Base-by-base conservation (phyloP, 2,797 vertebrate species). In the Lagothrix lagotricha region DNA sequence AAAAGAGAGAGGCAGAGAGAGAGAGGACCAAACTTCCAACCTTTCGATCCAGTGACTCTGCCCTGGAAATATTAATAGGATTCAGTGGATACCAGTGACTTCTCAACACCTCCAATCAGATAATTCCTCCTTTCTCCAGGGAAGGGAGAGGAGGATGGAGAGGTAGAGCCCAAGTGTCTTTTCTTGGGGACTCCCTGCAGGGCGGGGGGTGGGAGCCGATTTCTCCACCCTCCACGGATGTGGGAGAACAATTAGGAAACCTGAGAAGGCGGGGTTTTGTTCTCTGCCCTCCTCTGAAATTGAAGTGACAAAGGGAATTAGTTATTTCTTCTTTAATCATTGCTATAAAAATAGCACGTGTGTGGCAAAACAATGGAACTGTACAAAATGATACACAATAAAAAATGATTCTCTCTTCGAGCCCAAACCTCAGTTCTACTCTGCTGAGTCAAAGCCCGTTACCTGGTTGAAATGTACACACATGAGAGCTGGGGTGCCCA, bases 151-250 rank as follows among this genome's bases (percentile, higher is more conserved):
- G 52, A 41, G 39, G 20, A 50, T 30, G 13, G 73, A 86, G 79
- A 22, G 28, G 5, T 2, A 7, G 9, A 22, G 20, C 6, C 8
- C 7, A 17, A 0, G 11, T 19, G 19, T 10, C 24, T 41, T 17
- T 75, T 88, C 72, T 17, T 11, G 28, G n/a, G 39, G 64, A n/a
- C 11, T 28, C 36, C 54, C 52, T 28, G 17, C 9, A 10, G 5
- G 26, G 57, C 0, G 0, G 6, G 22, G 4, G 33, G 41, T 0
- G 0, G 12, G 17, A 14, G 44, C 70, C 4, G 12, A 17, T n/a
- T 44, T 33, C 26, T 54, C 67, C 8, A 41, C 48, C 6, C 2
- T 4, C 20, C 19, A 8, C 7, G 8, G 58, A 80, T 41, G 22
- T 14, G 57, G 7, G 7, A 70, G 57, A 61, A 14, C 50, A 0